These are phyloP conservation scores for Hirudinaria manillensis DNA, from an alignment of 2,888 invertebrate species.

Conservation along the genomic window DNA sequence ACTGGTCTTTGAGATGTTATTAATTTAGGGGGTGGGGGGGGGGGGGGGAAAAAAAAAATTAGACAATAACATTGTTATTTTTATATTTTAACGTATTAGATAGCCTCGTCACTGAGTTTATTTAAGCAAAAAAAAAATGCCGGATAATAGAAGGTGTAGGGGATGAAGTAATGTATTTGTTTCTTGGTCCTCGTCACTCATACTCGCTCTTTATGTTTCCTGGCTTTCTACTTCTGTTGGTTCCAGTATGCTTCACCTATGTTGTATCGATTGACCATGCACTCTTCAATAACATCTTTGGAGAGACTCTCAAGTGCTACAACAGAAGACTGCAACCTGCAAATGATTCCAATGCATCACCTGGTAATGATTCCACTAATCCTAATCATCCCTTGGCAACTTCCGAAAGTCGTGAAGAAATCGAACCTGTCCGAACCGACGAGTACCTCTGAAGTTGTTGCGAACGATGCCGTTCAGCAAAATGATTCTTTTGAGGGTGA, in stretches of 20 bases:
- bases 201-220: background rate
- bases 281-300: background rate
- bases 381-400: background rate
- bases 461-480: background rate
- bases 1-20: background rate
- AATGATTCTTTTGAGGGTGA: background rate
- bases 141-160: background rate
- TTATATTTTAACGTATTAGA: no score
- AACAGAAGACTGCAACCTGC: background rate
- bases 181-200: background rate
- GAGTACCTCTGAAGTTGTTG: background rate
- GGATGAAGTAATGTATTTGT: conserved; percentile 6
- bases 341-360: background rate
- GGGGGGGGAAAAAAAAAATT: no score
- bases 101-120: background rate
- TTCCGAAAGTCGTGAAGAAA: background rate
- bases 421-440: background rate
- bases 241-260: background rate
- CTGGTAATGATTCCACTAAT: background rate
- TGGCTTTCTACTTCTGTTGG: conserved; percentile 2
- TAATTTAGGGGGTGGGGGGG: no score
- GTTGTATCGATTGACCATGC: background rate
- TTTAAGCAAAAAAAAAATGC: background rate
- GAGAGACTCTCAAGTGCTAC: background rate
- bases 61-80: no score